A percentile compares a stretch with the other conserved stretches of the same genome.
These are phyloP conservation scores for Gonatopus flavifemur DNA, from an alignment of 1,140 invertebrate species.

Conservation along the genomic window DNA sequence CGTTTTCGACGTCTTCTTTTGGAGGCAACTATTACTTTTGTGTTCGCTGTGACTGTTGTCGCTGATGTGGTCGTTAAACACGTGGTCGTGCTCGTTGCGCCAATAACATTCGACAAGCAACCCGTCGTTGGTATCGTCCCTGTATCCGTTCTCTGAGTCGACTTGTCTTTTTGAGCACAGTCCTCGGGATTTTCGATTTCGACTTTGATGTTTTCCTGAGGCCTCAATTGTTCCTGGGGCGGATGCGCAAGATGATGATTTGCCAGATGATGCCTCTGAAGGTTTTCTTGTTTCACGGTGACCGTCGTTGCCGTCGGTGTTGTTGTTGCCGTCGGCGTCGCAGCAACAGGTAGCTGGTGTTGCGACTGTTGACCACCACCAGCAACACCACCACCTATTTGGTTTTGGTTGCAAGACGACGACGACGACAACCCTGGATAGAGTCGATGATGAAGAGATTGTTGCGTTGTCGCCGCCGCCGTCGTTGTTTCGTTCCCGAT, in stretches of 20 bases:
- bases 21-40: too few relatives aligned
- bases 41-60: slow-evolving; percentile 2
- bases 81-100: too few relatives aligned
- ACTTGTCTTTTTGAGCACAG: slow-evolving; percentile 59
- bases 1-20: slow-evolving; percentile 18
- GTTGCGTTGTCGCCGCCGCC: slow-evolving; percentile 25
- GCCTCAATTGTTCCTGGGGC: slow-evolving; percentile 15
- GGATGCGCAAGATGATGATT: neutral
- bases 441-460: slow-evolving; percentile 35
- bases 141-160: slow-evolving; percentile 36
- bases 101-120: too few relatives aligned
- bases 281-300: slow-evolving; percentile 38
- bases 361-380: slow-evolving; percentile 3
- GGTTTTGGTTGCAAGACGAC: slow-evolving; percentile 37
- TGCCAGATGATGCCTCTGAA: slow-evolving; percentile 33
- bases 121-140: slow-evolving; percentile 31
- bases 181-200: slow-evolving; percentile 49
- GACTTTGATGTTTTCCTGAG: slow-evolving; percentile 8
- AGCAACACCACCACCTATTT: too few relatives aligned
- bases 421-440: slow-evolving; percentile 34
- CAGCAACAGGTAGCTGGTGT: neutral
- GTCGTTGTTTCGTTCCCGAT: slow-evolving; percentile 33
- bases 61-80: too few relatives aligned
- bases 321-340: slow-evolving; percentile 22
- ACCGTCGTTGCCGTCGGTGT: slow-evolving; percentile 32